phyloP scores from a whole-genome alignment of 2,797 vertebrate genomes.

The Myotis planiceps region DNA sequence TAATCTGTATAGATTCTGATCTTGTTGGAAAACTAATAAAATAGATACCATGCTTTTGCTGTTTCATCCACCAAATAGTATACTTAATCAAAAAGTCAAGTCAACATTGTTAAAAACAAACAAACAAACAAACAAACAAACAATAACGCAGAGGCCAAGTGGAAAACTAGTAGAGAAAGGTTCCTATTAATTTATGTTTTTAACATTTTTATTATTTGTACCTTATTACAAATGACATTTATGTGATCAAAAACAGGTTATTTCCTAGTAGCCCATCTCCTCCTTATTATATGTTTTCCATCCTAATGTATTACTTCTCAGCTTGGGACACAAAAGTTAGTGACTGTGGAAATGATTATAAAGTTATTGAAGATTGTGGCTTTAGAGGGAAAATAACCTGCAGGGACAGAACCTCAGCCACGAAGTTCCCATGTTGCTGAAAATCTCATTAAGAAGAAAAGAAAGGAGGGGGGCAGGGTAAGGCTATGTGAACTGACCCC shows the following conservation, averaged over 20 bases:
- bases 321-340: conserved; percentile 66
- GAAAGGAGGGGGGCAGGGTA: neutral
- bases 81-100: conserved; percentile 42
- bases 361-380: neutral
- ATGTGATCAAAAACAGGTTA: conserved; percentile 67
- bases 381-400: conserved; percentile 54
- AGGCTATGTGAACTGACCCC: neutral
- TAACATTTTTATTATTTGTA: conserved; percentile 60
- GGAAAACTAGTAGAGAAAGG: conserved; percentile 59
- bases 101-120: conserved; percentile 33
- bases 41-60: neutral
- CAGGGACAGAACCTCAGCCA: neutral
- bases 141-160: conserved; percentile 61
- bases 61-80: neutral
- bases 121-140: too few relatives aligned
- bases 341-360: conserved; percentile 71
- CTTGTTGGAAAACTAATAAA: neutral
- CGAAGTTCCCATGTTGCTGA: neutral
- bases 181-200: conserved; percentile 60
- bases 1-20: conserved; percentile 34
- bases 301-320: conserved; percentile 63
- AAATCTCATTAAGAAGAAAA: neutral
- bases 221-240: conserved; percentile 46
- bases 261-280: conserved; percentile 61
- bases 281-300: conserved; percentile 48